A percentile compares a stretch with the other conserved stretches of the same genome.
Conservation (phyloP, 2,797 vertebrate genomes). For the Meda fulgida region DNA sequence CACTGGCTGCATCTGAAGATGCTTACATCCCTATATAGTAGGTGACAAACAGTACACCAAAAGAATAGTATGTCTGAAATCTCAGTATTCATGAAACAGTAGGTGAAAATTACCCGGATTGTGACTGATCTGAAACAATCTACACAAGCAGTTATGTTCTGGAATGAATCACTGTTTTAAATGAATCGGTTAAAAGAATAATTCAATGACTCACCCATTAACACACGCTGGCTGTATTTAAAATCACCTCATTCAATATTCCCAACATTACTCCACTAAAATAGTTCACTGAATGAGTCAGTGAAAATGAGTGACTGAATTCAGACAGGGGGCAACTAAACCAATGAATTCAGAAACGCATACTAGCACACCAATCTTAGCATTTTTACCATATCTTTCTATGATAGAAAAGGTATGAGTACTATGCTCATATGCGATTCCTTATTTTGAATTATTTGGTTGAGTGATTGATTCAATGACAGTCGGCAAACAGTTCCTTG, state of each 20-base stretch:
- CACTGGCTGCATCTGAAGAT: background rate
- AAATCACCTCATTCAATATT: background rate
- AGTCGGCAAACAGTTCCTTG: background rate
- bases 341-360: background rate
- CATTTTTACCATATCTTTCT: background rate
- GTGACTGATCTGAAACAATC: background rate
- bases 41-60: background rate
- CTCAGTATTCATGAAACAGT: background rate
- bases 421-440: background rate
- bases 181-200: background rate
- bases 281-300: background rate
- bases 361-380: background rate
- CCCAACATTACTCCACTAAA: background rate
- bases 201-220: background rate
- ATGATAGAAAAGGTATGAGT: background rate
- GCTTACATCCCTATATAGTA: background rate
- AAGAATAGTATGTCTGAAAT: background rate
- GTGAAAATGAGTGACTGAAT: background rate
- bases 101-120: background rate
- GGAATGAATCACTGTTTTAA: too few species aligned
- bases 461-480: background rate
- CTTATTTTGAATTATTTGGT: background rate
- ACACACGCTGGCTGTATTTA: background rate
- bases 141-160: background rate
- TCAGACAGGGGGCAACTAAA: background rate